phyloP scores from a whole-genome alignment of 2,888 invertebrate species.

The Metopia argyrocephala region DNA sequence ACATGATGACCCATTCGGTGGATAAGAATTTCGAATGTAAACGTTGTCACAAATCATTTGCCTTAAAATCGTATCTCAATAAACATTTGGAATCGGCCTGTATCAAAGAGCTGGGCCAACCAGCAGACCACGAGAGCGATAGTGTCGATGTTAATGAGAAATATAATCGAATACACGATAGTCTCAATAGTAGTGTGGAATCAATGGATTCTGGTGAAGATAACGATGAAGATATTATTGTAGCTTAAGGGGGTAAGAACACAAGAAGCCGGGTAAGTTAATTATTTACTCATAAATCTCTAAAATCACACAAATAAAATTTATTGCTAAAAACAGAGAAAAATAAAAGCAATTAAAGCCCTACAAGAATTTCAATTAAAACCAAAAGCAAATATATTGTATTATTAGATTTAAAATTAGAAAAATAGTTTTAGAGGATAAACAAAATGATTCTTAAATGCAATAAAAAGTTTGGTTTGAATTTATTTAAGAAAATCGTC shows the following conservation, averaged over 20 bases:
- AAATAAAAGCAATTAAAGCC: conserved; percentile 7
- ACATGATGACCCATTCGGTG: conserved; percentile 95
- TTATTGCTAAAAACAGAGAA: background rate
- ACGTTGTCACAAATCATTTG: conserved; percentile 93
- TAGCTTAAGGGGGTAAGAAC: conserved; percentile 71
- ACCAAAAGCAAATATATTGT: conserved; percentile 8
- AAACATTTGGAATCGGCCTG: conserved; percentile 97
- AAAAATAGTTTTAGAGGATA: background rate
- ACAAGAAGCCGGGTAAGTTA: conserved; percentile 9
- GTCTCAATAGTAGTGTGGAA: conserved; percentile 72
- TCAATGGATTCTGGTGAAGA: conserved; percentile 74
- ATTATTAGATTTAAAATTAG: conserved; percentile 13
- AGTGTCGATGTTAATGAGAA: conserved; percentile 27
- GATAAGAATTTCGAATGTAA: conserved; percentile 93
- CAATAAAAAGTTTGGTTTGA: background rate
- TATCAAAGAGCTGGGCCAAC: conserved; percentile 79
- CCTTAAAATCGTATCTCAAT: conserved; percentile 95
- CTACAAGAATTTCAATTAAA: conserved; percentile 51
- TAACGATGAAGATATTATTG: conserved; percentile 78
- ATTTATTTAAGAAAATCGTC: background rate
- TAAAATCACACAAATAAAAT: background rate
- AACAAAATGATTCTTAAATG: background rate
- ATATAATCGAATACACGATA: conserved; percentile 29
- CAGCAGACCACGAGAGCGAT: conserved; percentile 48
- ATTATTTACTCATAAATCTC: background rate